Conservation (phyloP, 92 coral and sea anemone species). For the Pocillopora meandrina region DNA sequence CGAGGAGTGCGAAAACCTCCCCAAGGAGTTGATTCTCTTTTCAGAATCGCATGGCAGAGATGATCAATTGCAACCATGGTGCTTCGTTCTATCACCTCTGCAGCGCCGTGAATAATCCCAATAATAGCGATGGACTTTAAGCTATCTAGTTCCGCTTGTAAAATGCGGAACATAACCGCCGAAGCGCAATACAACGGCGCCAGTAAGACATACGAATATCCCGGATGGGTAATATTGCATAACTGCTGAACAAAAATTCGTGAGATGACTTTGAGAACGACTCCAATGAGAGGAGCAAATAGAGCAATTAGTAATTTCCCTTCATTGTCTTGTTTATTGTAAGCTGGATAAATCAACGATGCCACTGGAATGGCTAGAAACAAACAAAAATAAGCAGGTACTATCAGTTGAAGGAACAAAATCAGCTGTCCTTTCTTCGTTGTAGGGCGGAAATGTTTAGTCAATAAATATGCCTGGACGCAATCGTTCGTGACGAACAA, state of each 20-base stretch:
- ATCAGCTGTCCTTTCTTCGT: neutral
- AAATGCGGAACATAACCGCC: constrained; percentile 2
- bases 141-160: constrained; percentile 22
- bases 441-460: neutral
- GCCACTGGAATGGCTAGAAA: neutral
- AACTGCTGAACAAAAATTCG: neutral
- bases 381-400: neutral
- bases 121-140: constrained; percentile 15
- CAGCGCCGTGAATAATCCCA: constrained; percentile 28
- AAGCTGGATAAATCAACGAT: neutral
- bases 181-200: constrained; percentile 5
- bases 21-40: constrained; percentile 16
- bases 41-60: neutral
- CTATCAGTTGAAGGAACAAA: neutral
- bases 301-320: neutral
- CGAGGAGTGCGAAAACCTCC: constrained; percentile 38
- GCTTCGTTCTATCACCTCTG: constrained; percentile 42
- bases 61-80: constrained; percentile 22
- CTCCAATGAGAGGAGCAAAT: constrained; percentile 12
- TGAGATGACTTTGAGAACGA: neutral
- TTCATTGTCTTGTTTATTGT: neutral
- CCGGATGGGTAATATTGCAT: constrained; percentile 4
- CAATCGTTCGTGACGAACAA: neutral
- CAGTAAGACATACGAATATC: neutral
- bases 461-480: neutral